These are phyloP conservation scores for Charaxes varanes DNA, from an alignment of 1,140 invertebrate genomes.

Conservation along the genomic window DNA sequence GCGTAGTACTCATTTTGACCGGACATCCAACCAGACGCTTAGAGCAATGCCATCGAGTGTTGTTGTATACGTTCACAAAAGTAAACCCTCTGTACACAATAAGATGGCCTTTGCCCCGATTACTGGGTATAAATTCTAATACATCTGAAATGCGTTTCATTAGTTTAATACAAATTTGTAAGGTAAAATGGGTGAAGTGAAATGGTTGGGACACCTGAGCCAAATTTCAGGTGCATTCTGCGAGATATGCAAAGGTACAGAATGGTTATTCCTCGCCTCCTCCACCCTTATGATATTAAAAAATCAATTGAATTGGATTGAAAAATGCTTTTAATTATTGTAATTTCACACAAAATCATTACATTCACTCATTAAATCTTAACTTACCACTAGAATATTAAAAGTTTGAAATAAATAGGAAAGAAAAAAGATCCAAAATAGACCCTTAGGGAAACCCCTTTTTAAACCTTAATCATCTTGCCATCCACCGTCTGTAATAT, in stretches of 20 bases:
- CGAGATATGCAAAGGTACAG: too few species aligned
- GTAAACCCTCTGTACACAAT: slow-evolving; percentile 13
- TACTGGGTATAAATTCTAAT: slow-evolving; percentile 25
- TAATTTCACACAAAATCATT: too few species aligned
- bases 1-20: slow-evolving; percentile 13
- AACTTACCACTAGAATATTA: not conserved
- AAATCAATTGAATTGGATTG: too few species aligned
- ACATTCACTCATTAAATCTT: too few species aligned
- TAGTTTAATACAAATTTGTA: too few species aligned
- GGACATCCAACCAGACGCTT: slow-evolving; percentile 17
- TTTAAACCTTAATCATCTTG: not conserved
- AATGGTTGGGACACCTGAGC: too few species aligned
- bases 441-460: too few species aligned
- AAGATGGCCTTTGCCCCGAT: slow-evolving; percentile 19
- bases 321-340: too few species aligned
- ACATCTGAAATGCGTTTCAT: slow-evolving; percentile 10
- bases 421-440: not conserved
- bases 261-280: too few species aligned
- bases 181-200: too few species aligned
- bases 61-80: slow-evolving; percentile 14
- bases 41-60: slow-evolving; percentile 16
- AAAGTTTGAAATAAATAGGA: not conserved
- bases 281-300: too few species aligned
- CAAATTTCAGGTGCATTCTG: too few species aligned
- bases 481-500: slow-evolving; percentile 2